Base-by-base conservation (phyloP, 1,140 invertebrate genomes). In the Geopemphigus sp. region DNA sequence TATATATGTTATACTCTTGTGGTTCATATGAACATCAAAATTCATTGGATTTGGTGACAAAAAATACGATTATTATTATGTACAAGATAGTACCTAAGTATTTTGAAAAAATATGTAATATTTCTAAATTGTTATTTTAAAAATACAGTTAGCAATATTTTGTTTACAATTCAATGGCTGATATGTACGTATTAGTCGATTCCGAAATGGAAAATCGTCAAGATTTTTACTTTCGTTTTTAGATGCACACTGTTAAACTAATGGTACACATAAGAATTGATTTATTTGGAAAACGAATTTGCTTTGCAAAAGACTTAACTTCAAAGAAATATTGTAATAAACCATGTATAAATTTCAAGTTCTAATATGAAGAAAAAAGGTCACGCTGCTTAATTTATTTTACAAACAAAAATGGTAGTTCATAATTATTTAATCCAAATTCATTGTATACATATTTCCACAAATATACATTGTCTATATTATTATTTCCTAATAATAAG, bases 151-250 rank as follows among this genome's bases (percentile, higher is more conserved):
- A 22, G n/a, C 64, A 68, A 22, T 24, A 68, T 47, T 68, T 68
- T 15, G 39, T 11, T 17, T n/a, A 10, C 11, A n/a, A 68, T 68
- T 68, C 39, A 15, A 47, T 22, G n/a, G 39, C 24, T 5, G 22
- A 45, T 47, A 47, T 47, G 47, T 26, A 22, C n/a, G 15, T 22
- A 5, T 29, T 12, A 1, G n/a, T 47, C n/a, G 66, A 45, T n/a
- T 22, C 63, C 45, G n/a, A 66, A 66, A 66, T 45, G 45, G 8
- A 70, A 70, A 50, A 70, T 45, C 12, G 45, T 26, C 24, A 47
- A 70, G 45, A 22, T 50, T 70, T 70, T 17, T 50, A 50, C 50
- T 68, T 47, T 70, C 50, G 66, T 70, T 70, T 70, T 70, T 22
- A 22, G 39, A 26, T 50, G 50, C 22, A 24, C 45, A 26, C 5